phyloP scores from a whole-genome alignment of 2,113 vertebrate species.

The Lonchura striata region DNA sequence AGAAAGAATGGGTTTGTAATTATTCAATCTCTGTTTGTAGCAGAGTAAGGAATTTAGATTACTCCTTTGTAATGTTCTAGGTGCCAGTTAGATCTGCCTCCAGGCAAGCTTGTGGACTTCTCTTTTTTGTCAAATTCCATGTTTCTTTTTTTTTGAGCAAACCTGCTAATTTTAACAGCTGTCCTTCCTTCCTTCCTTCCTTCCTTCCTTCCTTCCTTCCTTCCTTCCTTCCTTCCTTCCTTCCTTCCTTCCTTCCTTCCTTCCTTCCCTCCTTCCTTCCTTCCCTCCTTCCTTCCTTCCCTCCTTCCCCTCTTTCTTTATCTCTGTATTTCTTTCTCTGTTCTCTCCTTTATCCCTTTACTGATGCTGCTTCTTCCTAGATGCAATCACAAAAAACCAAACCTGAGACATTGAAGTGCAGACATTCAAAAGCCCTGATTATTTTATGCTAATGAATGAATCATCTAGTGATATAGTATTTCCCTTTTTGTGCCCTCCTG shows the following conservation, averaged over 20 bases:
- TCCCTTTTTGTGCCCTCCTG: conserved; percentile 78
- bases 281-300: too few relatives aligned
- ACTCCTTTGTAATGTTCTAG: neutral
- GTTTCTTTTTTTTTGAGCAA: neutral
- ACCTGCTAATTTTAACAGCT: neutral
- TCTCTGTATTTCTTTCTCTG: neutral
- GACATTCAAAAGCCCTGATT: conserved; percentile 54
- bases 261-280: fast-evolving
- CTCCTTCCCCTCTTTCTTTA: neutral
- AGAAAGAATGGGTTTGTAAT: neutral
- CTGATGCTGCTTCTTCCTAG: neutral
- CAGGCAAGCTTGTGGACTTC: neutral
- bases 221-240: fast-evolving
- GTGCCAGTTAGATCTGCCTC: neutral
- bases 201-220: too few relatives aligned
- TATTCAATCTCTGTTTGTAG: conserved; percentile 12
- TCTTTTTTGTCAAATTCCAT: neutral
- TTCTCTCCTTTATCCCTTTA: neutral
- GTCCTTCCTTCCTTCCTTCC: fast-evolving
- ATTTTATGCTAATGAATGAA: conserved; percentile 78
- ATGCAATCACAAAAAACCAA: conserved; percentile 11
- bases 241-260: fast-evolving
- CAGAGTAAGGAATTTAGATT: conserved; percentile 9
- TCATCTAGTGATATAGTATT: conserved; percentile 73
- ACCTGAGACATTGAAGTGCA: conserved; percentile 33